Evolutionary conservation across 2,888 invertebrate genomes (phyloP).

Genomic region (Apoderus coryli): DNA sequence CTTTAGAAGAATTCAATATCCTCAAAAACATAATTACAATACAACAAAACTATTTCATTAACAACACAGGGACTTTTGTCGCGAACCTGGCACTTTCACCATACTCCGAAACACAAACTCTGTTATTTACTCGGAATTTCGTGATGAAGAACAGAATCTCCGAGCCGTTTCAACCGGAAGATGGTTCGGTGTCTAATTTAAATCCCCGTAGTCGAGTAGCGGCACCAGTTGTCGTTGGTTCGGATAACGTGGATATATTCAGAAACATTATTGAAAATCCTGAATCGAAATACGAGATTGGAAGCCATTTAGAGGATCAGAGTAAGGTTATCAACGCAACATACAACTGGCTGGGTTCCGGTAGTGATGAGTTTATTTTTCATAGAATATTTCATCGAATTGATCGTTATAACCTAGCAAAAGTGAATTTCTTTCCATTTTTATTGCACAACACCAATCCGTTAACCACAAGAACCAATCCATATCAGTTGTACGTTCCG

Average conservation of each 20-base stretch:
- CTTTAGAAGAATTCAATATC: conserved; percentile 64
- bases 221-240: conserved; percentile 83
- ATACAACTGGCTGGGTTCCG: conserved; percentile 82
- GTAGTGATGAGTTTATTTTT: conserved; percentile 57
- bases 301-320: conserved; percentile 88
- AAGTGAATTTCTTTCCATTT: conserved; percentile 82
- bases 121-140: conserved; percentile 79
- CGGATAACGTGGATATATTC: conserved; percentile 75
- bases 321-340: conserved; percentile 88
- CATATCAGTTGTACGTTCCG: conserved; percentile 62
- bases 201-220: conserved; percentile 86
- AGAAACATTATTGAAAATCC: conserved; percentile 88
- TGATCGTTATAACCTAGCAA: conserved; percentile 88
- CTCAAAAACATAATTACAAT: conserved; percentile 57
- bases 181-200: conserved; percentile 50
- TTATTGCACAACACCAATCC: conserved; percentile 81
- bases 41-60: conserved; percentile 77
- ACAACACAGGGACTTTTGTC: conserved; percentile 80
- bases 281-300: conserved; percentile 84
- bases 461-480: conserved; percentile 67
- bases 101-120: conserved; percentile 65
- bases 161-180: conserved; percentile 64
- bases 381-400: conserved; percentile 68
- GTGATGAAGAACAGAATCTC: conserved; percentile 71
- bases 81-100: conserved; percentile 78